These are phyloP conservation scores for Drosophila algonquin DNA, from an alignment of 2,888 invertebrate genomes.

Conservation along the genomic window DNA sequence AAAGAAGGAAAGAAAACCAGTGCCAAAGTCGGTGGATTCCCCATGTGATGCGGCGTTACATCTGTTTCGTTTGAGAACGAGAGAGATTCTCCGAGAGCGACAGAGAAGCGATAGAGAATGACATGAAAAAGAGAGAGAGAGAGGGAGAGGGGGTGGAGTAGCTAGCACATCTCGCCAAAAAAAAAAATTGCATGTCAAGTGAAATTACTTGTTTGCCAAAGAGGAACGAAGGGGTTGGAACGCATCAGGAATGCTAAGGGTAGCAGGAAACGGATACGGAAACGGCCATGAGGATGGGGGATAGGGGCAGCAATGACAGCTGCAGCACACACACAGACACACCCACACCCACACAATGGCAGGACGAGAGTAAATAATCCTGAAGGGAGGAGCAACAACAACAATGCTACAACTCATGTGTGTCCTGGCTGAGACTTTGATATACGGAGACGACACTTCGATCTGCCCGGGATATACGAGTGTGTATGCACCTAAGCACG, in stretches of 20 bases:
- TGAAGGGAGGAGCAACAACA: conserved; percentile 11
- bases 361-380: conserved; percentile 10
- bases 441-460: conserved; percentile 65
- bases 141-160: background rate
- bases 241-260: background rate
- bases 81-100: background rate
- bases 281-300: conserved; percentile 11
- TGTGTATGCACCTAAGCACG: conserved; percentile 53
- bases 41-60: conserved; percentile 54
- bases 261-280: conserved; percentile 5
- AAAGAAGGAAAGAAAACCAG: background rate
- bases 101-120: background rate
- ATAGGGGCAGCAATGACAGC: conserved; percentile 33
- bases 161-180: conserved; percentile 20
- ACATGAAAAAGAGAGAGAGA: background rate
- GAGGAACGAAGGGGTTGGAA: conserved; percentile 25
- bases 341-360: conserved; percentile 5
- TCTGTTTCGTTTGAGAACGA: conserved; percentile 53
- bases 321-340: conserved; percentile 32
- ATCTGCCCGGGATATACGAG: conserved; percentile 46
- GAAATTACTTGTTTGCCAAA: conserved; percentile 70
- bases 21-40: conserved; percentile 30
- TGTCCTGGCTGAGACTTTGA: conserved; percentile 42
- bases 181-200: conserved; percentile 77
- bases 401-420: conserved; percentile 7